These are phyloP conservation scores for Mormyrus hasselquistii DNA, from an alignment of 2,797 vertebrate genomes.

Conservation along the genomic window DNA sequence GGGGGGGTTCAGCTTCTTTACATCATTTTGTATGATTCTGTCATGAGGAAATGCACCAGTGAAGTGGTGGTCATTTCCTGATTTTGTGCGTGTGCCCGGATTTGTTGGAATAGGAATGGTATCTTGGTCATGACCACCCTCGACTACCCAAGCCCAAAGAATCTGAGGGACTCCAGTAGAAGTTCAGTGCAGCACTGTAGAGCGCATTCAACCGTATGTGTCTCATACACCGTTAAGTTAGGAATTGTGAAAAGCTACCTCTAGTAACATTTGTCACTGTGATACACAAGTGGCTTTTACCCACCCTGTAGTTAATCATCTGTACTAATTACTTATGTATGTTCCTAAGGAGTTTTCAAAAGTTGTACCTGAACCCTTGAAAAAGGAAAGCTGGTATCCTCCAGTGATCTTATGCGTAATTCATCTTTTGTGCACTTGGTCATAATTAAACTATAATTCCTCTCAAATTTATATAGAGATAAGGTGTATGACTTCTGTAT, in stretches of 20 bases:
- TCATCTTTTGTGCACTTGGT: conserved; percentile 6
- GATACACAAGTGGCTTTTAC: background rate
- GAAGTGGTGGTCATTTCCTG: background rate
- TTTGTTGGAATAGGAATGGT: background rate
- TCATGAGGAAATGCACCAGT: background rate
- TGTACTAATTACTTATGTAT: background rate
- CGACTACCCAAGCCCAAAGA: background rate
- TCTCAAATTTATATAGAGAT: background rate
- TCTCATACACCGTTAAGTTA: background rate
- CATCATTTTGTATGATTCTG: background rate
- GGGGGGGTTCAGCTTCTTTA: background rate
- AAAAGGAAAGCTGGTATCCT: background rate
- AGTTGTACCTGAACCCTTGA: background rate
- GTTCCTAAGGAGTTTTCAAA: background rate
- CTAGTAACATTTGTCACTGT: conserved; percentile 7
- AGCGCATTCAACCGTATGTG: background rate
- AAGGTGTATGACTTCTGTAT: background rate
- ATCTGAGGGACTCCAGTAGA: background rate
- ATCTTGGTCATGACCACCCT: background rate
- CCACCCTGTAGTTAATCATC: background rate
- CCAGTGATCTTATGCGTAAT: background rate
- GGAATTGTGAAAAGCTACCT: background rate
- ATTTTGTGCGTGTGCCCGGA: background rate
- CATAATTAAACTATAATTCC: background rate
- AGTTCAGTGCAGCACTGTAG: background rate